These are phyloP conservation scores for Brachyrhaphis roseni DNA, from an alignment of 2,797 vertebrate genomes.

Conservation along the genomic window DNA sequence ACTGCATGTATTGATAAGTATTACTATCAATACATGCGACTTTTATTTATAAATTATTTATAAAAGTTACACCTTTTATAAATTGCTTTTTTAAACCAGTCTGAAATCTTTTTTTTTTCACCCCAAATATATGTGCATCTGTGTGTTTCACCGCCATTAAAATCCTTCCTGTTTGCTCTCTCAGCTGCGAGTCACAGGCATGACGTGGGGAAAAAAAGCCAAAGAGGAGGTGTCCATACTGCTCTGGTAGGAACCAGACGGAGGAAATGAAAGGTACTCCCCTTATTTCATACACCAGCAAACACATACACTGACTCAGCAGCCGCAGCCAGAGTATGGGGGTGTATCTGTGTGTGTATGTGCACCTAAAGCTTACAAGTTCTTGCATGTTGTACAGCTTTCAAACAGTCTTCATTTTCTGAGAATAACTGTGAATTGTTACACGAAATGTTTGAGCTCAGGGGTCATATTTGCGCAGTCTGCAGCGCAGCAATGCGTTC, in stretches of 20 bases:
- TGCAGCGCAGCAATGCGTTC: conserved; percentile 39
- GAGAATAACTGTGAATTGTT: conserved; percentile 52
- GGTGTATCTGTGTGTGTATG: conserved; percentile 20
- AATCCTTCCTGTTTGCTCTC: conserved; percentile 80
- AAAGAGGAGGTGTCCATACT: conserved; percentile 60
- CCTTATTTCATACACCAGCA: conserved; percentile 76
- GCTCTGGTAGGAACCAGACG: conserved; percentile 57
- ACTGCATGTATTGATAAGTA: conserved; percentile 19
- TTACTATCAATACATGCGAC: neutral
- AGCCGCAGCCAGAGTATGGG: conserved; percentile 46
- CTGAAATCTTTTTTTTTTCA: conserved; percentile 28
- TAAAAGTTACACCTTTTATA: conserved; percentile 14
- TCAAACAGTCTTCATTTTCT: conserved; percentile 38
- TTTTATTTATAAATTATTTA: too few species aligned
- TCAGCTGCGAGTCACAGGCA: conserved; percentile 73
- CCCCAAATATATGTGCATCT: conserved; percentile 23
- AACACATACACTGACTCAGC: conserved; percentile 77
- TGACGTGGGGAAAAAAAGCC: conserved; percentile 55
- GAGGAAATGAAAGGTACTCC: conserved; percentile 79
- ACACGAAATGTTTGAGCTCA: conserved; percentile 61
- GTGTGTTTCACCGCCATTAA: conserved; percentile 58
- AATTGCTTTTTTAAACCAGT: conserved; percentile 9
- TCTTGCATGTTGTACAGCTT: conserved; percentile 22
- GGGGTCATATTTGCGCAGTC: conserved; percentile 65
- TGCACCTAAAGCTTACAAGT: conserved; percentile 12